Percentiles rank a stretch among this genome's conserved stretches.
These are phyloP conservation scores for Sminthurides aquaticus DNA, from an alignment of 2,888 invertebrate species.

Conservation along the genomic window DNA sequence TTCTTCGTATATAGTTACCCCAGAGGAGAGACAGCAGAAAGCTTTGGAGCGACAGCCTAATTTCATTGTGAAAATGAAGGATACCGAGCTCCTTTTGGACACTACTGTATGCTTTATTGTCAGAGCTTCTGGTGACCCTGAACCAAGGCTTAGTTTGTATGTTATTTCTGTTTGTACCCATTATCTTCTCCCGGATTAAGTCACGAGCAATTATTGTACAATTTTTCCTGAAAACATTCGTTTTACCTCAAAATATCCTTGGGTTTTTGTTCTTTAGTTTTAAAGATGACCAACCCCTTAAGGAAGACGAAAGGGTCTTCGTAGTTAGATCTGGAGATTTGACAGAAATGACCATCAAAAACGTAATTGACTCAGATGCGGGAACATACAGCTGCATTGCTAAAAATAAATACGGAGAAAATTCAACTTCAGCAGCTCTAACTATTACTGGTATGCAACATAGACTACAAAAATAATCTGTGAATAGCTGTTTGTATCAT, in stretches of 20 bases:
- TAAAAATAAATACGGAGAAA: slow-evolving; percentile 71
- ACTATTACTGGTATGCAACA: slow-evolving; percentile 63
- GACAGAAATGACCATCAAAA: slow-evolving; percentile 77
- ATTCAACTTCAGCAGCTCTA: slow-evolving; percentile 49
- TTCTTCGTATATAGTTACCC: slow-evolving; percentile 53
- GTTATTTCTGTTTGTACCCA: slow-evolving; percentile 47
- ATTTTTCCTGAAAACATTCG: no score
- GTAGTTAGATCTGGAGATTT: slow-evolving; percentile 52
- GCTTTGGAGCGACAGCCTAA: slow-evolving; percentile 68
- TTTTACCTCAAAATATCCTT: no score
- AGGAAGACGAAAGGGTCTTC: slow-evolving; percentile 59
- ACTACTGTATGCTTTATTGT: slow-evolving; percentile 83
- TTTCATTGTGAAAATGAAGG: slow-evolving; percentile 75
- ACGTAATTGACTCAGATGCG: slow-evolving; percentile 69
- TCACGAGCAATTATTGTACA: no score
- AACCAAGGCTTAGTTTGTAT: slow-evolving; percentile 85
- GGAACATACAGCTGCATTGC: slow-evolving; percentile 79
- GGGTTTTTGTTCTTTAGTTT: slow-evolving; percentile 63
- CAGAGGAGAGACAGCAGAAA: slow-evolving; percentile 63
- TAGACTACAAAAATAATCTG: no score
- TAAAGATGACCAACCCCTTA: slow-evolving; percentile 70
- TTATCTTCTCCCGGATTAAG: background rate
- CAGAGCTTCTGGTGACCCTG: slow-evolving; percentile 77
- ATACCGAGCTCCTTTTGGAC: slow-evolving; percentile 77
- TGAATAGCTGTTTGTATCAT: no score